Evolutionary conservation across 1,140 invertebrate species (phyloP), one percentile per base, ranked within the genome.

Genomic region (Parasteatoda tepidariorum): DNA sequence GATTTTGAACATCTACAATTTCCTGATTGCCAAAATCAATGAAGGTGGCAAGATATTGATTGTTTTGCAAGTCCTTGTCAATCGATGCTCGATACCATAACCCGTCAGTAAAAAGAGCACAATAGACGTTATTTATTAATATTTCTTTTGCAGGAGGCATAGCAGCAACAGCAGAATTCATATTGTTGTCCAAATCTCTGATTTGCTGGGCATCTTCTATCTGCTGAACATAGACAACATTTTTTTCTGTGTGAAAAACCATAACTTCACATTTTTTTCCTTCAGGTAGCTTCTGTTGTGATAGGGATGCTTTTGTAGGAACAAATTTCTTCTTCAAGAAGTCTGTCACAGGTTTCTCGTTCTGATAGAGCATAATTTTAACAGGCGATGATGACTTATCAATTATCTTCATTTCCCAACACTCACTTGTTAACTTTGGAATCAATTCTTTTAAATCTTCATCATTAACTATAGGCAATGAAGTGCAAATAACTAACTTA

Each of bases 1-100:
- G 30, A 24, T 34, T 30, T 1, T 68, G 24, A 57, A 34, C 13
- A 41, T 7, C 34, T n/a, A 68, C 7, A 3, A 48, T 15, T 66
- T 64, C 61, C 26, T 41, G 18, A 30, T 79, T 79, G 26, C 76
- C 76, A 68, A 28, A 79, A 57, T 79, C 76, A 68, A 79, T 67
- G 38, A 67, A 79, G 5, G 55, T 33, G 5, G 68, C 64, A 24
- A 24, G 57, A 68, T 24, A 55, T 34, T 0, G 55, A 31, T 24
- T 64, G 13, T 15, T 11, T 6, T 7, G 2, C 1, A 57, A 15
- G 22, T 57, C 41, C 57, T 61, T 33, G 4, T 38, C 13, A 18
- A 79, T 24, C 4, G 3, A 55, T 34, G 22, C 31, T 57, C 76
- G 41, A 54, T 68, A 79, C 48, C 64, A 79, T 54, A 22, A 57